Evolutionary conservation across 2,888 invertebrate genomes (phyloP), one percentile per base, ranked within the genome.

Genomic region (Parnassius mnemosyne): DNA sequence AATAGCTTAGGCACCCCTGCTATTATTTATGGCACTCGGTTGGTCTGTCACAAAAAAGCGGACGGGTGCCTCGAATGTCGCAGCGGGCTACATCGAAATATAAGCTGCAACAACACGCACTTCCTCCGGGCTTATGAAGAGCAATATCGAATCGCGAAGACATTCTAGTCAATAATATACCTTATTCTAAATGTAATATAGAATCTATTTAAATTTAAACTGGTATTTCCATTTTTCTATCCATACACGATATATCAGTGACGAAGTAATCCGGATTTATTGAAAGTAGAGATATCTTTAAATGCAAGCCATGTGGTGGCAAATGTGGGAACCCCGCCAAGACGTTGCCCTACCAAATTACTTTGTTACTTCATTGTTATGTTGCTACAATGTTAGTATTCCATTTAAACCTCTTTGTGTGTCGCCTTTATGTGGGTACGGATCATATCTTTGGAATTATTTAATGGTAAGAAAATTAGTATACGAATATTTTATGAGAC

Each of bases 101-200:
- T 89, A 89, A 90, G 90, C 90, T 91, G 91, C 88, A 89, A 90
- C 83, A 91, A 90, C 89, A 91, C 84, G 85, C 86, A 88, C 88
- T 91, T 91, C 90, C 91, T 90, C 78, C 73, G 73, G 65, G 69
- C 72, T 79, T 67, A 66, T 78, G 79, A 79, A 80, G 81, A 77
- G 81, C 78, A 76, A 77, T 74, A 76, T 74, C 71, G 72, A 67
- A 77, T 81, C 79, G 80, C 82, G 77, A 77, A 73, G 74, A 71
- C 63, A 46, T 67, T 71, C 65, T 69, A 76, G 69, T 73, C 70
- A 70, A 82, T 74, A 78, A 70, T 80, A 77, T 77, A 77, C 81
- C 79, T 78, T 85, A 76, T 72, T 69, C 63, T 75, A 61, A 53
- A 66, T 65, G 75, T 25, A 47, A 61, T 69, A 64, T 44, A 50